Evolutionary conservation across 2,797 vertebrate species (phyloP).

Genomic region (Orestias chungarensis): DNA sequence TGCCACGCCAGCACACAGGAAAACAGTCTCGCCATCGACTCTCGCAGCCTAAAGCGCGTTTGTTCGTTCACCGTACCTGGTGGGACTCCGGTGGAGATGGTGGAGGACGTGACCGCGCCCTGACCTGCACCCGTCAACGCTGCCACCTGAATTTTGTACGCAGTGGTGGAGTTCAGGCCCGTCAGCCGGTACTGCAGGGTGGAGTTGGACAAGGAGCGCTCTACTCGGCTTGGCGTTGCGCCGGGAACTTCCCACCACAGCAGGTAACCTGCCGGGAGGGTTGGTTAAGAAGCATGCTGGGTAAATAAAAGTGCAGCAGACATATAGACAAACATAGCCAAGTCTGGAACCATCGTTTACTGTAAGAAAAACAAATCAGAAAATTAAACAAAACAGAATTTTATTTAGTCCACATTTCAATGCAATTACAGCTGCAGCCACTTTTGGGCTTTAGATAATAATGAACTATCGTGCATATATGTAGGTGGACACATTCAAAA

Average conservation of each 20-base stretch:
- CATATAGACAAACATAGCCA: conserved; percentile 1
- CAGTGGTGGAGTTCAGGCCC: conserved; percentile 89
- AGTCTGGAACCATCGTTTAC: not conserved
- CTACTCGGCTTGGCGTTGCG: conserved; percentile 80
- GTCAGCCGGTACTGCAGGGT: conserved; percentile 89
- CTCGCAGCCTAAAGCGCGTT: not conserved
- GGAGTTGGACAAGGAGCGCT: conserved; percentile 81
- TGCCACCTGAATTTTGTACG: conserved; percentile 90
- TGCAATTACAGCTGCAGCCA: not conserved
- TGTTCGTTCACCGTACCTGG: conserved; percentile 83
- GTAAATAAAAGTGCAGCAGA: conserved; percentile 30
- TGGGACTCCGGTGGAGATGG: conserved; percentile 94
- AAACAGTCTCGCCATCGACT: conserved; percentile 16
- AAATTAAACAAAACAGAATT: too few species aligned
- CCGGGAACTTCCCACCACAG: conserved; percentile 90
- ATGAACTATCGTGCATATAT: too few species aligned
- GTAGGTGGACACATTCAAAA: too few species aligned
- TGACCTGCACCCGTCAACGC: conserved; percentile 84
- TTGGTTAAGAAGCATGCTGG: conserved; percentile 17
- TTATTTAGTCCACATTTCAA: not conserved
- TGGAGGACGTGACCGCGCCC: conserved; percentile 85
- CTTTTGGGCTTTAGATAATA: not conserved
- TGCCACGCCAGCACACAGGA: conserved; percentile 21
- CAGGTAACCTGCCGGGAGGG: conserved; percentile 83
- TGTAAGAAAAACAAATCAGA: not conserved